A percentile compares a stretch with the other conserved stretches of the same genome.
phyloP scores from a whole-genome alignment of 2,797 vertebrate genomes.

The Echiichthys vipera region DNA sequence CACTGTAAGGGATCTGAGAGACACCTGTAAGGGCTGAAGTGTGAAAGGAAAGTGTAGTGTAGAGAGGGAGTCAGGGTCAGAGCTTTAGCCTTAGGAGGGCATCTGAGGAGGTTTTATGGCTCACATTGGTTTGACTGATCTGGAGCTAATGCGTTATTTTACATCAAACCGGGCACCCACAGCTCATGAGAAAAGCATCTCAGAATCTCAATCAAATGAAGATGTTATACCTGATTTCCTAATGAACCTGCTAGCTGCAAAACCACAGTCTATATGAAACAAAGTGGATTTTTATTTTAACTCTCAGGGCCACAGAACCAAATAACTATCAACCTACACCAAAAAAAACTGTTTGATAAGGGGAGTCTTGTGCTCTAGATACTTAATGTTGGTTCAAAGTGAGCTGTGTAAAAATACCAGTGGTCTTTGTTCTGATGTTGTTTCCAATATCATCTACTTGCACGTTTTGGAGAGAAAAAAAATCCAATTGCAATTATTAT shows the following conservation, averaged over 20 bases:
- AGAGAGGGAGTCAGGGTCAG: background rate
- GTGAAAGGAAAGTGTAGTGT: background rate
- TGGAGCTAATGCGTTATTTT: constrained; percentile 1
- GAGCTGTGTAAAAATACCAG: background rate
- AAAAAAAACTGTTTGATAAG: background rate
- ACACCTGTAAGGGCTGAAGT: background rate
- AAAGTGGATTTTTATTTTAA: too few relatives aligned
- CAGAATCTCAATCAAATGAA: background rate
- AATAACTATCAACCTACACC: background rate
- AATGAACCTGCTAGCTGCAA: background rate
- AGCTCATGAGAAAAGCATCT: constrained; percentile 20
- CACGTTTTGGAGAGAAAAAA: background rate
- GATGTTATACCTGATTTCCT: background rate
- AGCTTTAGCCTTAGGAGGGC: constrained; percentile 8
- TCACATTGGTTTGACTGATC: background rate
- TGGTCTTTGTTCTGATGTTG: background rate
- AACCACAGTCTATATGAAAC: background rate
- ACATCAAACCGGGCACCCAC: constrained; percentile 42
- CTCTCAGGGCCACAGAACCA: background rate
- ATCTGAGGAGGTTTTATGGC: background rate
- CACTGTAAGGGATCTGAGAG: background rate
- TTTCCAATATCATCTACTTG: background rate
- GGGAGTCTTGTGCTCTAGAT: background rate
- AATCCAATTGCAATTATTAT: background rate
- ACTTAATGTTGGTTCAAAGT: background rate